phyloP scores from a whole-genome alignment of 1,140 invertebrate genomes.

The Phymorhynchus buccinoides region DNA sequence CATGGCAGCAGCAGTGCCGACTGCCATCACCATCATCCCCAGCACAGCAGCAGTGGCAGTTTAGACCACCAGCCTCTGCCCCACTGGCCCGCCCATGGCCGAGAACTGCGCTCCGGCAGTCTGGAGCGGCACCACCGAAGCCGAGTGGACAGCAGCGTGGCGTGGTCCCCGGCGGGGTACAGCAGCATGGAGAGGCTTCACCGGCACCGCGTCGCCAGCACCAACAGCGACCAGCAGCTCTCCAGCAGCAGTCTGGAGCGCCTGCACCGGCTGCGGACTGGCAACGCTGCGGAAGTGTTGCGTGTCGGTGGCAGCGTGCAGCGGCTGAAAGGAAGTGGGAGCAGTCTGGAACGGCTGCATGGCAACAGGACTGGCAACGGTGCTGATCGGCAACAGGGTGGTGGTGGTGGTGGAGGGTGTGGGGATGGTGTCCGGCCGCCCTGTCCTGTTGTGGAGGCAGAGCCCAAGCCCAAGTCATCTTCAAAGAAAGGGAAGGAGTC shows the following conservation, averaged over 20 bases:
- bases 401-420: too few species aligned
- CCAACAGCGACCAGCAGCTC: not conserved
- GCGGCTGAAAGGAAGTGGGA: not conserved
- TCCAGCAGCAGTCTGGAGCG: not conserved
- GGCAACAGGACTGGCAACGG: conserved; percentile 1
- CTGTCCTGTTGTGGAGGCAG: not conserved
- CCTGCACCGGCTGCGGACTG: not conserved
- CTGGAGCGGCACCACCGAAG: not conserved
- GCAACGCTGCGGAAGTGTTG: not conserved
- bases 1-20: not conserved
- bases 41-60: not conserved
- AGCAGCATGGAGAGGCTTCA: not conserved
- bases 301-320: not conserved
- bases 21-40: too few species aligned
- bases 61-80: not conserved
- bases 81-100: not conserved
- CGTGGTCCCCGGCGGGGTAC: not conserved
- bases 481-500: not conserved
- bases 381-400: not conserved
- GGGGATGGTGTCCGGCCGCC: not conserved
- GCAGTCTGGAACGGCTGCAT: not conserved
- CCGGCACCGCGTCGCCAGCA: not conserved
- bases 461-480: not conserved
- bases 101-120: not conserved
- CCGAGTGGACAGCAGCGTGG: not conserved